Evolutionary conservation across 2,888 invertebrate species (phyloP).

Genomic region (Ptilodon capucinus): DNA sequence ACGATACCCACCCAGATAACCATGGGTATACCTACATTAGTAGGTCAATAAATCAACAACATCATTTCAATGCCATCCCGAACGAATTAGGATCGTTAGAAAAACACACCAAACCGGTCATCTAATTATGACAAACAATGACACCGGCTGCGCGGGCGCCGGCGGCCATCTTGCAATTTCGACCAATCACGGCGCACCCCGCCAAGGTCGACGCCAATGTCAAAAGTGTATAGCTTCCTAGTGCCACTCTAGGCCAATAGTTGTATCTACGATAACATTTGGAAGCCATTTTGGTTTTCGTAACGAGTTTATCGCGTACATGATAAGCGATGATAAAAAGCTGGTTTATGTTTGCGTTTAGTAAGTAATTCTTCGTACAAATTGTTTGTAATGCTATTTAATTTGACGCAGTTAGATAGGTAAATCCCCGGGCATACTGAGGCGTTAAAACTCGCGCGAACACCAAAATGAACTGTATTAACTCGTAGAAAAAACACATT

Average conservation of each 20-base stretch:
- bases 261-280: constrained; percentile 60
- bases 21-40: no score
- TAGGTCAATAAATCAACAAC: neutral
- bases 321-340: constrained; percentile 35
- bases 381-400: neutral
- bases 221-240: constrained; percentile 74
- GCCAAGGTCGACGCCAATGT: constrained; percentile 77
- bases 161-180: constrained; percentile 65
- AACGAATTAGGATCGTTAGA: constrained; percentile 48
- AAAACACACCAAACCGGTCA: constrained; percentile 71
- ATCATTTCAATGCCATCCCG: constrained; percentile 12
- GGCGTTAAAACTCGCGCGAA: no score
- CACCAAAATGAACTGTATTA: no score
- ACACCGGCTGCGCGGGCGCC: constrained; percentile 55
- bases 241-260: constrained; percentile 68
- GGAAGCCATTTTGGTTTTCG: constrained; percentile 67
- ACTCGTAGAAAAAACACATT: no score
- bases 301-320: constrained; percentile 31
- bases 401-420: no score
- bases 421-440: no score
- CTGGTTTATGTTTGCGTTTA: constrained; percentile 8
- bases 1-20: no score
- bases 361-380: neutral
- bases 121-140: constrained; percentile 76
- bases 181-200: constrained; percentile 60